phyloP scores from a whole-genome alignment of 2,888 invertebrate species.

The Melinaea marsaeus region DNA sequence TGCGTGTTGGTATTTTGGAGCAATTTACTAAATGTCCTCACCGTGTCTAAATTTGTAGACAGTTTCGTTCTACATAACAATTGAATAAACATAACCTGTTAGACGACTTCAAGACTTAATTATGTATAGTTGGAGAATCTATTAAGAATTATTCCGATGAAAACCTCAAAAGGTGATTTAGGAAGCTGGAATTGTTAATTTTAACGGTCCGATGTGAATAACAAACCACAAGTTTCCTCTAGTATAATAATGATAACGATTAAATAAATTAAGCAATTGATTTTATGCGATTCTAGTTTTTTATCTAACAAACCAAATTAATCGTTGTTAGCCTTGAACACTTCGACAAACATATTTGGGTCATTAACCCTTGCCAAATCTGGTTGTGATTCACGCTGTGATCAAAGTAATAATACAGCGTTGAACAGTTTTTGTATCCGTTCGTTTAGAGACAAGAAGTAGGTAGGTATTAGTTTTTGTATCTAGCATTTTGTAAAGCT shows the following conservation, averaged over 20 bases:
- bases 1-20: slow-evolving; percentile 64
- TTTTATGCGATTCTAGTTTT: slow-evolving; percentile 58
- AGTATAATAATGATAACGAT: slow-evolving; percentile 1
- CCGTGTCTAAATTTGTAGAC: slow-evolving; percentile 37
- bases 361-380: slow-evolving; percentile 76
- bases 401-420: slow-evolving; percentile 74
- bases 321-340: slow-evolving; percentile 71
- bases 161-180: neutral
- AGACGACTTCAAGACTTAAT: slow-evolving; percentile 22
- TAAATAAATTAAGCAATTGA: slow-evolving; percentile 51
- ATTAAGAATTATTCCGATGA: neutral
- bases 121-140: slow-evolving; percentile 11
- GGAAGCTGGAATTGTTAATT: slow-evolving; percentile 6
- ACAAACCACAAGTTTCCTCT: slow-evolving; percentile 4
- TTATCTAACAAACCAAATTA: slow-evolving; percentile 64
- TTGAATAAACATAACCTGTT: slow-evolving; percentile 26
- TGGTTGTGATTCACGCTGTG: slow-evolving; percentile 74
- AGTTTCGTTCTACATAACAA: slow-evolving; percentile 26
- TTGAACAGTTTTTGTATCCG: slow-evolving; percentile 72
- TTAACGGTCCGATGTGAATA: slow-evolving; percentile 8
- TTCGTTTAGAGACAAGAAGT: slow-evolving; percentile 58
- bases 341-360: slow-evolving; percentile 73
- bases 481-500: slow-evolving; percentile 23
- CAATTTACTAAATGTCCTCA: slow-evolving; percentile 60
- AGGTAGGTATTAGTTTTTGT: slow-evolving; percentile 36